These are phyloP conservation scores for Pyrgus malvae DNA, from an alignment of 2,888 invertebrate genomes.

Conservation along the genomic window DNA sequence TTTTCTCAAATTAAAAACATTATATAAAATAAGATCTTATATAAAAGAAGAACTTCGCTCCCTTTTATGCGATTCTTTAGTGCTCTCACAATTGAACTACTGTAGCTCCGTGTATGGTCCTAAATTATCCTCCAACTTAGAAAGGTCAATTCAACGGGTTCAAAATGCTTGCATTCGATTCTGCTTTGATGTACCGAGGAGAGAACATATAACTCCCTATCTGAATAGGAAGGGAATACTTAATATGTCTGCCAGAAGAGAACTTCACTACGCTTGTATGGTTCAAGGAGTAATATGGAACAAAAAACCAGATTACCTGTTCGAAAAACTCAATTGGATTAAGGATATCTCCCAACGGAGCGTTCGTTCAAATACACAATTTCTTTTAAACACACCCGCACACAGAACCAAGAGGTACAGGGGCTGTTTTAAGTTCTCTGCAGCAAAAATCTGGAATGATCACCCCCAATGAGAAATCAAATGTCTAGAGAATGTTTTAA, in stretches of 20 bases:
- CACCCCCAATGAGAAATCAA: neutral
- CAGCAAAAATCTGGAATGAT: neutral
- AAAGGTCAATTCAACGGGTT: slow-evolving; percentile 1
- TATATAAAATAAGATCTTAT: neutral
- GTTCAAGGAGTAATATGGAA: slow-evolving; percentile 5
- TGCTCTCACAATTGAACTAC: neutral
- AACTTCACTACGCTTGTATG: neutral
- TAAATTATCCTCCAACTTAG: neutral
- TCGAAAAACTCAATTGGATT: neutral
- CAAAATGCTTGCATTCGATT: slow-evolving; percentile 7
- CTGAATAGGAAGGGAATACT: neutral
- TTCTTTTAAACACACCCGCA: neutral
- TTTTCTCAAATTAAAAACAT: slow-evolving; percentile 4
- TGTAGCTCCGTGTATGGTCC: neutral
- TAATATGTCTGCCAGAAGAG: neutral
- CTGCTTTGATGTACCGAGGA: neutral
- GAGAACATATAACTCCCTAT: neutral
- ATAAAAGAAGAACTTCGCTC: neutral
- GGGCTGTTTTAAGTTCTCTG: neutral
- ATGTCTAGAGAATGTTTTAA: neutral
- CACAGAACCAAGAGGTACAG: neutral
- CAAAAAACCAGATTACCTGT: slow-evolving; percentile 1
- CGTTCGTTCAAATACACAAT: neutral
- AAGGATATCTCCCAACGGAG: neutral
- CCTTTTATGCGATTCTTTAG: neutral